phyloP scores from a whole-genome alignment of 1,140 invertebrate species.

The Pseudobourletiella spinata region DNA sequence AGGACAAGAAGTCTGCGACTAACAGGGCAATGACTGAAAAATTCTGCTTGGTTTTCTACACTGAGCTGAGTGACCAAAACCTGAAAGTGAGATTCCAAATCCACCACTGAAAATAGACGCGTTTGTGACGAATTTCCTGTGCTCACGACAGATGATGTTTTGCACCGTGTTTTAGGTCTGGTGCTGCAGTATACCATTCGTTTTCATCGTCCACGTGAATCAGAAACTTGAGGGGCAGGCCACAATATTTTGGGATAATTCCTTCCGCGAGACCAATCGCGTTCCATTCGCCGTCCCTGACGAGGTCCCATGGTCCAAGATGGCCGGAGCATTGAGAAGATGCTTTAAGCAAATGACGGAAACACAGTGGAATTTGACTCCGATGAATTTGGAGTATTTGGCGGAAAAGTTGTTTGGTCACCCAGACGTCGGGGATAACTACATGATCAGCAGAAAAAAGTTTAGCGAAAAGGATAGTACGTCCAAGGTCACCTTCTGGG shows the following conservation, averaged over 20 bases:
- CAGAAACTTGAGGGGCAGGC: not conserved
- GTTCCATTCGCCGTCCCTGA: not conserved
- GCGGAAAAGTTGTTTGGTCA: not conserved
- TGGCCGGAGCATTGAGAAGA: not conserved
- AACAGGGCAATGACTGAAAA: slow-evolving; percentile 4
- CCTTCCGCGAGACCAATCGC: not conserved
- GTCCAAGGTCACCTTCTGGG: not conserved
- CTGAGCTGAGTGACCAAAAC: not conserved
- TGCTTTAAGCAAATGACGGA: not conserved
- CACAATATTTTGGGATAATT: slow-evolving; percentile 2
- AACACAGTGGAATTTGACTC: not conserved
- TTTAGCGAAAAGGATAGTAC: not conserved
- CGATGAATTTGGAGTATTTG: not conserved
- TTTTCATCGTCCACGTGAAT: slow-evolving; percentile 1
- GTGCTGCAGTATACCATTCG: not conserved
- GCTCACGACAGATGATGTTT: not conserved
- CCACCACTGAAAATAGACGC: too few relatives aligned
- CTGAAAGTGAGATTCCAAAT: too few relatives aligned
- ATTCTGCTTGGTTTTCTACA: not conserved
- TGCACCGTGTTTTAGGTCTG: not conserved
- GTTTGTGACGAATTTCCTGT: too few relatives aligned
- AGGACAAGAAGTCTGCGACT: not conserved
- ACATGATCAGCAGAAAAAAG: not conserved
- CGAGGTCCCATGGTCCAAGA: not conserved
- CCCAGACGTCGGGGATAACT: not conserved